A percentile compares a stretch with the other conserved stretches of the same genome.
These are phyloP conservation scores for Cotesia vestalis DNA, from an alignment of 1,140 invertebrate species.

Conservation along the genomic window DNA sequence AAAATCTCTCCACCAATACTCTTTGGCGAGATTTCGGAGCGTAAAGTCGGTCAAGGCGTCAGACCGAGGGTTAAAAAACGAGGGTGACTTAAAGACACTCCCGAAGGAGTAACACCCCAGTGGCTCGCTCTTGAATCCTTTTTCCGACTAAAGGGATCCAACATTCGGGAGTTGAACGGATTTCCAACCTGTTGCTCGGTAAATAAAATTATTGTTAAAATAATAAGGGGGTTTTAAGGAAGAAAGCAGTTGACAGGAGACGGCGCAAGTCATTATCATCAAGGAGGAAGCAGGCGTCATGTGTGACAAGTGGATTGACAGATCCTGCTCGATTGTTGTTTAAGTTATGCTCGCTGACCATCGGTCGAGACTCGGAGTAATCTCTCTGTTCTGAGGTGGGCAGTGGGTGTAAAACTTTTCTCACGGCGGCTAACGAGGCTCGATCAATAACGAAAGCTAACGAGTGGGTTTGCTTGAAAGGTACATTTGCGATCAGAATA, in stretches of 20 bases:
- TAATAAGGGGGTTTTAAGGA: not conserved
- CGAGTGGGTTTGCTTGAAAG: too few species aligned
- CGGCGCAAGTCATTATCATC: slow-evolving; percentile 64
- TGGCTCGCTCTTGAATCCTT: too few species aligned
- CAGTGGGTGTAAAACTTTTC: not conserved
- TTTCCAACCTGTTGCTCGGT: slow-evolving; percentile 26
- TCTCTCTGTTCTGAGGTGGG: slow-evolving; percentile 28
- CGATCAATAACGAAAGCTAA: too few species aligned
- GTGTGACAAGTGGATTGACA: slow-evolving; percentile 63
- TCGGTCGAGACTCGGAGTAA: slow-evolving; percentile 41
- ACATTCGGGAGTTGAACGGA: slow-evolving; percentile 21
- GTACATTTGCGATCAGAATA: too few species aligned
- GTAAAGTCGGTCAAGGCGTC: too few species aligned
- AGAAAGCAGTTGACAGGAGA: slow-evolving; percentile 41
- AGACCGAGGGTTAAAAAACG: too few species aligned
- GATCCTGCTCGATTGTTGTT: slow-evolving; percentile 62
- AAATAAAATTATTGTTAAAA: slow-evolving; percentile 30
- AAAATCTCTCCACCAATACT: too few species aligned
- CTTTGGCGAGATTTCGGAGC: too few species aligned
- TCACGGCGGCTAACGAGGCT: too few species aligned
- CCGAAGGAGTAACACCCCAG: too few species aligned
- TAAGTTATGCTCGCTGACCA: slow-evolving; percentile 60
- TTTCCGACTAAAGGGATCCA: too few species aligned
- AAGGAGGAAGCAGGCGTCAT: slow-evolving; percentile 57
- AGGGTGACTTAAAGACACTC: too few species aligned